Evolutionary conservation across 2,888 invertebrate species (phyloP).

Genomic region (Shargacucullia verbasci): DNA sequence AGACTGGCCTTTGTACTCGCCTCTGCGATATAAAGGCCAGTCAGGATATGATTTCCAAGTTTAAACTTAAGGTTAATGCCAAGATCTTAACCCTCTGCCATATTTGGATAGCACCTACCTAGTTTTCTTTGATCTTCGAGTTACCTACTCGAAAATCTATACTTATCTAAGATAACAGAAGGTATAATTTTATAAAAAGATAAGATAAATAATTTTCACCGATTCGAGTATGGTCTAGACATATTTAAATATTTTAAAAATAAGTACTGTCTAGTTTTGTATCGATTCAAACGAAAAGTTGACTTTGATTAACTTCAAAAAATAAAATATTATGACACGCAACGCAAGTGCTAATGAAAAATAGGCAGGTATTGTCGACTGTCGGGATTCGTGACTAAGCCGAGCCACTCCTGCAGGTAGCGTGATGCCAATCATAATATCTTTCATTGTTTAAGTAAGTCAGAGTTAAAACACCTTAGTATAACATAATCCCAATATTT

Average conservation of each 20-base stretch:
- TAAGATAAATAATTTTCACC: no score
- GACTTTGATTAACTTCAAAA: neutral
- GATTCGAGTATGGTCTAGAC: no score
- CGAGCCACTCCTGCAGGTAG: slow-evolving; percentile 72
- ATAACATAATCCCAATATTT: slow-evolving; percentile 18
- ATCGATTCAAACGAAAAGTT: no score
- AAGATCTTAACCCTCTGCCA: slow-evolving; percentile 57
- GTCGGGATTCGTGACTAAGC: slow-evolving; percentile 61
- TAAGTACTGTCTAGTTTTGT: no score
- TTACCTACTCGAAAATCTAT: no score
- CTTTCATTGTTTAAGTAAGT: slow-evolving; percentile 38
- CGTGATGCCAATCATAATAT: slow-evolving; percentile 62
- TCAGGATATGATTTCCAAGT: slow-evolving; percentile 64
- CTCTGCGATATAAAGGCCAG: no score
- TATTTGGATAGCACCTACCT: slow-evolving; percentile 48
- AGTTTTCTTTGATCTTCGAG: neutral
- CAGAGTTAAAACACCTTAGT: slow-evolving; percentile 28
- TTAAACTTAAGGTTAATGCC: slow-evolving; percentile 64
- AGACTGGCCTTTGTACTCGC: slow-evolving; percentile 57
- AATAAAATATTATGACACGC: slow-evolving; percentile 39
- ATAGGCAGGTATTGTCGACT: slow-evolving; percentile 35
- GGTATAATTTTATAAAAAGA: no score
- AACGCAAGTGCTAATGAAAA: slow-evolving; percentile 51
- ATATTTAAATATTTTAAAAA: no score
- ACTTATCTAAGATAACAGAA: no score